Base-by-base conservation (phyloP, 2,797 vertebrate species). In the Dendrocincla fuliginosa region DNA sequence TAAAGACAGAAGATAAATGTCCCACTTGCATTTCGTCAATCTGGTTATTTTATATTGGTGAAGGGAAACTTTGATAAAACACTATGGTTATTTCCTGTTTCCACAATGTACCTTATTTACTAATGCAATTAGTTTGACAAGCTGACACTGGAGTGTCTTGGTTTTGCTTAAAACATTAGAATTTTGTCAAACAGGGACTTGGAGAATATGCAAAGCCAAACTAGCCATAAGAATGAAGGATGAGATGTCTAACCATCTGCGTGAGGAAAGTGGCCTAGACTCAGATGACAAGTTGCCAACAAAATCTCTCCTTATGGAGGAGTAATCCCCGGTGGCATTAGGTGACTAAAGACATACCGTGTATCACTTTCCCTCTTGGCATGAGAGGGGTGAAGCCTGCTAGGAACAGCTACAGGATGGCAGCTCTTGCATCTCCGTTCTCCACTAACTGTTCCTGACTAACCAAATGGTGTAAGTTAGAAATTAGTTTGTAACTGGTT, bases 11-110 rank as follows among this genome's bases (percentile, higher is more conserved):
- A 23, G 5, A 89, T 44, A 92, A 89, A 89, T 85, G 57, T 84
- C 27, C 17, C 37, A 25, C 37, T 75, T 85, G 49, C 35, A 71
- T 95, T 95, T 91, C 57, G 85, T 75, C 75, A 89, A 83, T 47
- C 23, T 75, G 46, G 64, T 95, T 89, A 92, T 89, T 74, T 92
- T 78, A 33, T 75, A 44, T 28, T 39, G 59, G 24, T 37, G 9
- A 73, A 55, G 41, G 84, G 71, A 83, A 96, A 96, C 92, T 59
- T 61, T 75, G 46, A 89, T 90, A 89, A 90, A 1, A 60, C 84
- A 82, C 56, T 84, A 37, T 12, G 32, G 61, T 87, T 77, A 23
- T 96, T 87, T 91, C 60, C 71, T 32, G 9, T 76, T 90, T 85
- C 18, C 67, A 74, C 80, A 76, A 42, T 87, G 42, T 64, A 61